Conservation (phyloP, 2,888 invertebrate species). For the Periphyllus acericola region DNA sequence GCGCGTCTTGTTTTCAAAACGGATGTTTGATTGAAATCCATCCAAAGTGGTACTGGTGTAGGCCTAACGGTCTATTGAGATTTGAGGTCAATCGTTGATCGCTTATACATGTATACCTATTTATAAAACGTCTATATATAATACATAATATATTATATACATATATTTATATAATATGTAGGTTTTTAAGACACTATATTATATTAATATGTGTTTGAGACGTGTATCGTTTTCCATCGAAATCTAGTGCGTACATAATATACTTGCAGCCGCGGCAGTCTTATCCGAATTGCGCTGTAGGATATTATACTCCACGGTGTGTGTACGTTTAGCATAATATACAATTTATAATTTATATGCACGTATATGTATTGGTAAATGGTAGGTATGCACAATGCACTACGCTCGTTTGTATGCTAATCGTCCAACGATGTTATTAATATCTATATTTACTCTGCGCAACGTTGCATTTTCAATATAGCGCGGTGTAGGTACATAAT, state of each 20-base stretch:
- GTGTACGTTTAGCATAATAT: neutral
- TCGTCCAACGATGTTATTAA: constrained; percentile 1
- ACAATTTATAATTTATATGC: neutral
- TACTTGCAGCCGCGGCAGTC: neutral
- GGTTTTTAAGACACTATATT: neutral
- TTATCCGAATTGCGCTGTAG: neutral
- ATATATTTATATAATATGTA: too few relatives aligned
- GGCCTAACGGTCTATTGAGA: neutral
- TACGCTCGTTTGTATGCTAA: constrained; percentile 13
- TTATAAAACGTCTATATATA: too few relatives aligned
- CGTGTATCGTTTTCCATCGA: neutral
- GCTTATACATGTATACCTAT: neutral
- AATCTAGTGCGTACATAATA: neutral
- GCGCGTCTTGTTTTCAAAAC: constrained; percentile 11
- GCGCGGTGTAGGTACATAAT: neutral
- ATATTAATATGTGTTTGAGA: neutral
- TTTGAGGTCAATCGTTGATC: neutral
- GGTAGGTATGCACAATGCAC: neutral
- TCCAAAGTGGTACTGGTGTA: neutral
- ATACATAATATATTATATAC: too few relatives aligned
- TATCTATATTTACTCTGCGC: constrained; percentile 2
- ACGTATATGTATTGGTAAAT: too few relatives aligned
- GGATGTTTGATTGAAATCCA: neutral
- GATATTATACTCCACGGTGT: neutral
- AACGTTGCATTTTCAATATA: neutral